Percentiles rank a stretch among this genome's conserved stretches.
These are phyloP conservation scores for Phrynosoma blainvillii DNA, from an alignment of 2,113 vertebrate genomes.

Conservation along the genomic window DNA sequence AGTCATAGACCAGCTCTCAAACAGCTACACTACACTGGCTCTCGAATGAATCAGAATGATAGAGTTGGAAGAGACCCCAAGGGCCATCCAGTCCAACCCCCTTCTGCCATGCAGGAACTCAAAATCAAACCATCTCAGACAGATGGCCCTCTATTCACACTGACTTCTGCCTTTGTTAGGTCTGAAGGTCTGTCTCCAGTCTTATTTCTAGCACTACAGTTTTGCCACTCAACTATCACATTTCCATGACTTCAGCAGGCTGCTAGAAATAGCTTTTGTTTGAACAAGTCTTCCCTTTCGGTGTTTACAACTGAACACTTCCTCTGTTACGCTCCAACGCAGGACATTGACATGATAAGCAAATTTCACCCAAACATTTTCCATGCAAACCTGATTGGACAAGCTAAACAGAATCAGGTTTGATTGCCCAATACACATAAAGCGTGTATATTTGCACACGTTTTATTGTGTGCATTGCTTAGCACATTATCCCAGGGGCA, in stretches of 20 bases:
- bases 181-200: neutral
- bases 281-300: conserved; percentile 51
- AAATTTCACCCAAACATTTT: conserved; percentile 16
- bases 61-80: too few species aligned
- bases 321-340: conserved; percentile 16
- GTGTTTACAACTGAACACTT: conserved; percentile 45
- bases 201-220: neutral
- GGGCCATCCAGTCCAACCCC: too few species aligned
- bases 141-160: too few species aligned
- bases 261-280: conserved; percentile 42
- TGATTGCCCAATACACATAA: too few species aligned
- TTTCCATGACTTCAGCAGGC: conserved; percentile 55
- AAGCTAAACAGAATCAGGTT: neutral
- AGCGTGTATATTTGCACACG: too few species aligned
- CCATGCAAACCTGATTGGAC: neutral
- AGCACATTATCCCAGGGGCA: too few species aligned
- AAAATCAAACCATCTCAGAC: too few species aligned
- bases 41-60: too few species aligned
- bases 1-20: too few species aligned
- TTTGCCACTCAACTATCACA: conserved; percentile 19
- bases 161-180: neutral
- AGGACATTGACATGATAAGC: neutral
- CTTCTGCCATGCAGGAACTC: too few species aligned
- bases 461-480: too few species aligned
- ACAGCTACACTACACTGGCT: too few species aligned